These are phyloP conservation scores for Chloropsis cyanopogon DNA, from an alignment of 2,113 vertebrate genomes.

Conservation along the genomic window DNA sequence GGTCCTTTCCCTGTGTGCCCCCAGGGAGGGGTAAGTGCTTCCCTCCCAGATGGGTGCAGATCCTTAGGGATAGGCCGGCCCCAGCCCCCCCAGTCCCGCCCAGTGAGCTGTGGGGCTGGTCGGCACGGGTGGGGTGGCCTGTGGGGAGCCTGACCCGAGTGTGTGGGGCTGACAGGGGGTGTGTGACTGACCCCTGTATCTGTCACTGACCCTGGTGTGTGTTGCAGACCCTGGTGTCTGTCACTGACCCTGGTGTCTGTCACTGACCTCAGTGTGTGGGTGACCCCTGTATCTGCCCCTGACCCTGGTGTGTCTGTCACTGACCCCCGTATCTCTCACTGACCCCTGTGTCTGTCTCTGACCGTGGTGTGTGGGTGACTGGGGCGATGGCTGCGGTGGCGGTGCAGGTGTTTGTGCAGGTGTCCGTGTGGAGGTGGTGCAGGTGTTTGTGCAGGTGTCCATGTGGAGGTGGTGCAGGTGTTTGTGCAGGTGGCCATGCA, in stretches of 20 bases:
- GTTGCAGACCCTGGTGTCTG: not conserved
- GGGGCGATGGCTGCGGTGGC: slow-evolving; percentile 74
- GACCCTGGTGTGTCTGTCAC: no score
- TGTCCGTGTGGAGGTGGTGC: no score
- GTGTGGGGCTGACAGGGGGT: not conserved
- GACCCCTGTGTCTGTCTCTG: not conserved
- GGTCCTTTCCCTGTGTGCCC: not conserved
- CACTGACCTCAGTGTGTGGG: no score
- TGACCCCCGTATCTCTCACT: not conserved
- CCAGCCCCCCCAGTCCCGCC: not conserved
- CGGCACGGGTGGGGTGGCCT: not conserved
- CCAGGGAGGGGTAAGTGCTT: not conserved
- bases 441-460: no score
- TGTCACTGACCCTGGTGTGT: not conserved
- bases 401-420: no score
- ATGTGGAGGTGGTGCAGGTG: no score
- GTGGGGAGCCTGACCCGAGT: not conserved
- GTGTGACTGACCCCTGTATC: not conserved
- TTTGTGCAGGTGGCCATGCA: no score
- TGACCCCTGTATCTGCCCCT: not conserved
- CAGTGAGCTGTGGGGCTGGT: not conserved
- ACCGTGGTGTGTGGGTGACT: no score
- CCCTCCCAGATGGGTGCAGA: not conserved
- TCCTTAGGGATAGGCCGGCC: not conserved
- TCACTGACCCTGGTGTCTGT: not conserved